Base-by-base conservation (phyloP, 2,888 invertebrate species). In the Sinohyriopsis cumingii region DNA sequence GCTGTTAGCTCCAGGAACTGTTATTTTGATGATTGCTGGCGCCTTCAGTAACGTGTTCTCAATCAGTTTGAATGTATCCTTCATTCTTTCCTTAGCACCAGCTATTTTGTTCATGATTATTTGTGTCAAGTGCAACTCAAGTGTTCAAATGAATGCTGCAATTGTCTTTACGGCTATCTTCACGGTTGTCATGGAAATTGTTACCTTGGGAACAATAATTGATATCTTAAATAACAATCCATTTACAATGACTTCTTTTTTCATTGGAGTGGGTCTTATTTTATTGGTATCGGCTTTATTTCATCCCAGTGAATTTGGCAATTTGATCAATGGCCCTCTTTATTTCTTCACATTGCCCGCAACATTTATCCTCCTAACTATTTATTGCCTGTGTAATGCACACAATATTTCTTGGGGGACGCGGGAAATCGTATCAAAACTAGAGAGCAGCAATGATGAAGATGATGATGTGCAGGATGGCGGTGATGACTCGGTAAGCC, bases 171-270 rank as follows among this genome's bases (percentile, higher is more conserved):
- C 98, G 20, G 97, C 98, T 19, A 94, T 94, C 12, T 99, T 98
- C 90, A 97, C 98, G 28, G 92, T 99, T 91, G 95, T 99, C 83
- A 99, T 99, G 99, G 98, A 99, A 96, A 98, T 98, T 79, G 99
- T 99, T 54, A 96, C 98, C 81, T 98, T 99, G 64, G 98, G 98
- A 93, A 98, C 98, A 1, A 96, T 98, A 1, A 93, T 99, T 45
- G 98, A 98, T 91, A 93, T 98, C 86, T 95, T 97, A 78, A 96
- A 98, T 93, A 98, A 99, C 92, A 97, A 98, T 28, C 67, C 82
- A 5, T 67, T 80, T 33, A 78, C 80, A 18, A 84, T 84, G 1
- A 81, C 78, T 67, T 81, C 84, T 2, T 67, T 83, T 3, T 84
- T 86, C 65, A 73, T 84, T 33, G 73, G 79, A 22, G 33, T 86